These are phyloP conservation scores for Pangasianodon gigas DNA, from an alignment of 2,113 vertebrate species.

Conservation along the genomic window DNA sequence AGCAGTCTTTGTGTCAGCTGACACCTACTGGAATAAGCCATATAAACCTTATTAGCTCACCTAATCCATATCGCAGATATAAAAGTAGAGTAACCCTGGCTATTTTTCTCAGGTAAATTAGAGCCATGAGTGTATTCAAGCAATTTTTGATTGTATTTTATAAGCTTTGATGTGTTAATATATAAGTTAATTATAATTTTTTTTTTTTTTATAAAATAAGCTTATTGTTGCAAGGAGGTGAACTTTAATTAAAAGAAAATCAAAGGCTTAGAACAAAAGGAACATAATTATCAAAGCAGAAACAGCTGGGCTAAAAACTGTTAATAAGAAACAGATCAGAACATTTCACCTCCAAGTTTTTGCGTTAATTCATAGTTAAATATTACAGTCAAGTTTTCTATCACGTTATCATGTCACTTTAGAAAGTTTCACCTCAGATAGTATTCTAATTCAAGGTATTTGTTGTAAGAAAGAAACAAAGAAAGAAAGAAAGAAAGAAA, in stretches of 20 bases:
- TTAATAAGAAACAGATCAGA: neutral
- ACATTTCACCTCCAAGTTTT: neutral
- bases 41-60: slow-evolving; percentile 24
- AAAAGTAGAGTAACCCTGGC: slow-evolving; percentile 15
- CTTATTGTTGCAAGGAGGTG: neutral
- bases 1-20: neutral
- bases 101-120: slow-evolving; percentile 17
- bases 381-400: neutral
- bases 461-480: neutral
- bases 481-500: neutral
- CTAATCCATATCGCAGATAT: neutral
- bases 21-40: neutral
- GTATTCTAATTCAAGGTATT: neutral
- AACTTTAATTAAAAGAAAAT: neutral
- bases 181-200: neutral
- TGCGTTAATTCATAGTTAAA: neutral
- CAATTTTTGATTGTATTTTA: neutral
- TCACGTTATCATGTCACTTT: neutral
- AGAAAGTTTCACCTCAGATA: neutral
- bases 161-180: slow-evolving; percentile 7
- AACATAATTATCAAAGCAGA: slow-evolving; percentile 39
- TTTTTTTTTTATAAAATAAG: slow-evolving; percentile 37
- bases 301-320: slow-evolving; percentile 13
- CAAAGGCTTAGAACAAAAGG: slow-evolving; percentile 29
- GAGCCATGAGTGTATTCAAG: neutral